Evolutionary conservation across 2,113 vertebrate genomes (phyloP).

Genomic region (Hippocampus barbouri): DNA sequence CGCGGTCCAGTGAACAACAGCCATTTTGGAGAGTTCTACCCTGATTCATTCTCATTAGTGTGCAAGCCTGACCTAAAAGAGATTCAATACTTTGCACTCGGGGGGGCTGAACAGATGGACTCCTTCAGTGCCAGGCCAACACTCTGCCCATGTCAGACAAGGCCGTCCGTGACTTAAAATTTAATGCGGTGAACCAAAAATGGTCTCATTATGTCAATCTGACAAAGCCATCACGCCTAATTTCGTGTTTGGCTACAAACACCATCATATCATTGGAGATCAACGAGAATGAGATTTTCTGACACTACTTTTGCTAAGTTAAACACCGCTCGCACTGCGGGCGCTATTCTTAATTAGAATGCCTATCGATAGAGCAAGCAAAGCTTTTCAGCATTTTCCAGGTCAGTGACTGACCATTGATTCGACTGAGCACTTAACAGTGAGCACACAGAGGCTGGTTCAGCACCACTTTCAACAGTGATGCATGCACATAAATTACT

Average conservation of each 20-base stretch:
- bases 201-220: background rate
- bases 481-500: background rate
- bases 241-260: slow-evolving; percentile 11
- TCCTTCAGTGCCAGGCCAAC: slow-evolving; percentile 50
- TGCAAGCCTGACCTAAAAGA: slow-evolving; percentile 50
- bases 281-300: slow-evolving; percentile 36
- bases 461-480: slow-evolving; percentile 30
- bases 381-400: slow-evolving; percentile 62
- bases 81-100: slow-evolving; percentile 57
- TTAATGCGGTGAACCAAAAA: slow-evolving; percentile 23
- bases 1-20: slow-evolving; percentile 39
- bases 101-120: slow-evolving; percentile 60
- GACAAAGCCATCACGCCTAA: background rate
- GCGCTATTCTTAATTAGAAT: slow-evolving; percentile 59
- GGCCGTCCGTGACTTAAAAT: slow-evolving; percentile 28
- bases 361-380: slow-evolving; percentile 59
- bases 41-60: slow-evolving; percentile 51
- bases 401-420: slow-evolving; percentile 69
- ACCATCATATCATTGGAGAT: slow-evolving; percentile 18
- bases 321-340: slow-evolving; percentile 31
- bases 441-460: slow-evolving; percentile 38
- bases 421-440: slow-evolving; percentile 51
- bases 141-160: slow-evolving; percentile 39
- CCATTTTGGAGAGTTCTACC: slow-evolving; percentile 60
- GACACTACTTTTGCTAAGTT: slow-evolving; percentile 32